Evolutionary conservation across 2,113 vertebrate genomes (phyloP).

Genomic region (Gymnogyps californianus): DNA sequence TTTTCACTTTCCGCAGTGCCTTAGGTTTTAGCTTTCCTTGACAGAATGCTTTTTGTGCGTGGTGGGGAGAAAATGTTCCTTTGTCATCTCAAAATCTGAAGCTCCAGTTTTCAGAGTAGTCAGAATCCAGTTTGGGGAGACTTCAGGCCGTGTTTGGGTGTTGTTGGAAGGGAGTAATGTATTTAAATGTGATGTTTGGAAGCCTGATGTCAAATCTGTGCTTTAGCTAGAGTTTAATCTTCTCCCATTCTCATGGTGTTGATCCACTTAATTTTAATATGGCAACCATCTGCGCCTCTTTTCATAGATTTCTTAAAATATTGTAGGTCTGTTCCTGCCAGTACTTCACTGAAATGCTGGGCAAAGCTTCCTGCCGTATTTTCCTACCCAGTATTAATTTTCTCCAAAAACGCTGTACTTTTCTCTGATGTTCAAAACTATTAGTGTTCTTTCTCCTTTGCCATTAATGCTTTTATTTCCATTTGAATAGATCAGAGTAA

Average conservation of each 20-base stretch:
- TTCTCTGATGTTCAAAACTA: background rate
- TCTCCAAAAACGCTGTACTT: background rate
- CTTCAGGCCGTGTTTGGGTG: background rate
- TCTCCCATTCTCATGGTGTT: background rate
- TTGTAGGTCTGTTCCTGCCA: background rate
- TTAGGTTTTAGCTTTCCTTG: background rate
- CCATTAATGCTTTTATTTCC: constrained; percentile 16
- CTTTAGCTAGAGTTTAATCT: background rate
- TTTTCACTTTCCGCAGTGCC: background rate
- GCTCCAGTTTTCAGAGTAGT: background rate
- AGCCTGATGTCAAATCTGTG: background rate
- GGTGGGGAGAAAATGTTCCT: background rate
- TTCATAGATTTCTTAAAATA: background rate
- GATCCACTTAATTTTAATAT: background rate
- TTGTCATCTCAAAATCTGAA: background rate
- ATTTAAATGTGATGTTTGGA: background rate
- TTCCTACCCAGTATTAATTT: background rate
- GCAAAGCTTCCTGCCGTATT: background rate
- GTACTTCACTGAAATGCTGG: background rate
- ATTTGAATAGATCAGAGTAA: constrained; percentile 3
- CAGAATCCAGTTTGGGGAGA: background rate
- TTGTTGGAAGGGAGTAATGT: background rate
- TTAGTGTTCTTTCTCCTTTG: background rate
- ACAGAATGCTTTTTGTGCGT: background rate
- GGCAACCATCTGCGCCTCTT: background rate